Evolutionary conservation across 2,113 vertebrate species (phyloP), one percentile per base, ranked within the genome.

Genomic region (Ciconia maguari): DNA sequence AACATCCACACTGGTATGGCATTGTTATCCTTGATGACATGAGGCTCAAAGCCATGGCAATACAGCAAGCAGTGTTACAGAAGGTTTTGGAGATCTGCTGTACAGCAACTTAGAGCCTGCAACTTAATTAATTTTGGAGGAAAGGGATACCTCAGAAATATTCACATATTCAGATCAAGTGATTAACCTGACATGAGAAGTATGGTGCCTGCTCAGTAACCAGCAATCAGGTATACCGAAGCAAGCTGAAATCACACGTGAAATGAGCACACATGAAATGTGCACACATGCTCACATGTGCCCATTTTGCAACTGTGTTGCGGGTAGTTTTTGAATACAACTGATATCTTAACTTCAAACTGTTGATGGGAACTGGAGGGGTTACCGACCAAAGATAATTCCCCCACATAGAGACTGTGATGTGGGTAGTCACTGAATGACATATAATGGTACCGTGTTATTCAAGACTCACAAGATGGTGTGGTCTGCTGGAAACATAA

Each of bases 371-470:
- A 95, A 90, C 66, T 91, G 58, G 77, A 97, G 87, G 65, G 61
- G 75, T 97, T 93, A 95, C 68, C 17, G 34, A 75, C 29, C 92
- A 93, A 97, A 77, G 81, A 78, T 90, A 87, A 94, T 61, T 90
- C 72, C 70, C 77, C 83, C 69, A 70, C 74, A 91, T n/a, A 81
- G 51, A 92, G 70, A 58, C 77, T 97, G 85, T 91, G 93, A 95
- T 97, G 94, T 97, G 94, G 95, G 82, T 84, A 95, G 72, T 93
- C 84, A 78, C 82, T 78, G 72, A 96, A 96, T 96, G 81, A 83
- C 86, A 86, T 85, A 76, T 91, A 96, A 97, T 69, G 64, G 75
- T 58, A 92, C 34, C 1, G 0, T 66, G 38, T 79, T 76, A 76
- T 81, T 93, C 51, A 95, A 94, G 87, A 83, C 82, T 97, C 90